Evolutionary conservation across 2,797 vertebrate species (phyloP).

Genomic region (Prionace glauca): DNA sequence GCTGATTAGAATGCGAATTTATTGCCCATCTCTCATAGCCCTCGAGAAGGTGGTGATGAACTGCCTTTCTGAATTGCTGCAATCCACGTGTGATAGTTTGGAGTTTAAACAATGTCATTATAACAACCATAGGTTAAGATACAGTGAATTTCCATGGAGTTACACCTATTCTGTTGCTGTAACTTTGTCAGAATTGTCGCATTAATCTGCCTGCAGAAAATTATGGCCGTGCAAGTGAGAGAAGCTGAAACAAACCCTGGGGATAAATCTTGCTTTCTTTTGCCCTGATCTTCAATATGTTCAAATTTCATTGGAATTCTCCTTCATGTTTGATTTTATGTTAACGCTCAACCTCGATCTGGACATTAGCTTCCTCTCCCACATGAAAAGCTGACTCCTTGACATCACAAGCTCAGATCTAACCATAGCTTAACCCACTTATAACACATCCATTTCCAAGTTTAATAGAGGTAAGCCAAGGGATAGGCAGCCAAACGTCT

Average conservation of each 20-base stretch:
- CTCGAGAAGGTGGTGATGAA: too few relatives aligned
- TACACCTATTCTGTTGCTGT: background rate
- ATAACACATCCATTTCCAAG: too few relatives aligned
- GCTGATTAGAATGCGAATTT: too few relatives aligned
- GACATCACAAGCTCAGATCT: background rate
- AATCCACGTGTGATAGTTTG: background rate
- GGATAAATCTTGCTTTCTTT: background rate
- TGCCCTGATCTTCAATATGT: background rate
- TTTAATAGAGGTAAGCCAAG: too few relatives aligned
- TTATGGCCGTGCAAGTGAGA: too few relatives aligned
- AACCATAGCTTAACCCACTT: too few relatives aligned
- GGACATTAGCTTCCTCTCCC: background rate
- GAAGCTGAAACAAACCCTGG: background rate
- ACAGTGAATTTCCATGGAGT: background rate
- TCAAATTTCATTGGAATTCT: background rate
- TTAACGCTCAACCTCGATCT: background rate
- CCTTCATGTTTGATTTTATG: background rate
- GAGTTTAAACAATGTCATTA: background rate
- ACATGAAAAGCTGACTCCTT: background rate
- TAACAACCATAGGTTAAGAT: background rate
- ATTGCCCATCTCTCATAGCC: too few relatives aligned
- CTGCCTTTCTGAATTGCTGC: too few relatives aligned
- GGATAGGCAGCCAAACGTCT: too few relatives aligned
- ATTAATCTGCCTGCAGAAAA: background rate
- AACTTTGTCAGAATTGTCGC: background rate